Evolutionary conservation across 2,113 vertebrate species (phyloP), one percentile per base, ranked within the genome.

Genomic region (Neolamprologus kungweensis): DNA sequence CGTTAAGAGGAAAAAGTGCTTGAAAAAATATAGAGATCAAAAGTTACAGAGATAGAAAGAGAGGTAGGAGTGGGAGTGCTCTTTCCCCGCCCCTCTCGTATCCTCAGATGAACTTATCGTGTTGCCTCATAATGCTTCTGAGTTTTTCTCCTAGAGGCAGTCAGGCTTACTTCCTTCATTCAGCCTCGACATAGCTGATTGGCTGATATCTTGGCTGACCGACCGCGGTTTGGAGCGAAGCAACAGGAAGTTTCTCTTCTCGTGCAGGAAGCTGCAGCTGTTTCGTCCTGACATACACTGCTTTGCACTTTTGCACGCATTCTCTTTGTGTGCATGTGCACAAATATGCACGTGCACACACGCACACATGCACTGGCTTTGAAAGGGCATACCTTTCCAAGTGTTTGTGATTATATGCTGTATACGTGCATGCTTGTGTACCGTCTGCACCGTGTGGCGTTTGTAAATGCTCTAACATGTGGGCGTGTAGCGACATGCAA

Each of bases 71-170:
- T 89, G 90, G 83, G 80, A 94, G 87, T 80, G 89, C 86, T 87
- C 85, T 91, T 71, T 93, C 94, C 93, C 94, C 95, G 92, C 94
- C 93, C 92, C 91, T 88, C 89, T 85, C 88, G 92, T 97, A 95
- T 96, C 96, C 96, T 96, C 95, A 96, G 94, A 96, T 96, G 96
- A 97, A 97, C 96, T 97, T 96, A 93, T 95, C 94, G 89, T 95
- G 95, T 96, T 96, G 95, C 95, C 93, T 96, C 96, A 96, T 95
- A 94, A 94, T 95, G 93, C 94, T 95, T 92, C 88, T 93, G 94
- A 90, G 91, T 91, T 92, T 79, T 81, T 73, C 93, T 92, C 85
- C 93, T 88, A 89, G 88, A 96, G 92, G 94, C 94, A 94, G 95
- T 94, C 93, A 91, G 91, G 92, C 93, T 94, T 75, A 96, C 96